Percentiles rank a stretch among this genome's conserved stretches.
These are phyloP conservation scores for Perca flavescens DNA, from an alignment of 2,113 vertebrate species.

Conservation along the genomic window DNA sequence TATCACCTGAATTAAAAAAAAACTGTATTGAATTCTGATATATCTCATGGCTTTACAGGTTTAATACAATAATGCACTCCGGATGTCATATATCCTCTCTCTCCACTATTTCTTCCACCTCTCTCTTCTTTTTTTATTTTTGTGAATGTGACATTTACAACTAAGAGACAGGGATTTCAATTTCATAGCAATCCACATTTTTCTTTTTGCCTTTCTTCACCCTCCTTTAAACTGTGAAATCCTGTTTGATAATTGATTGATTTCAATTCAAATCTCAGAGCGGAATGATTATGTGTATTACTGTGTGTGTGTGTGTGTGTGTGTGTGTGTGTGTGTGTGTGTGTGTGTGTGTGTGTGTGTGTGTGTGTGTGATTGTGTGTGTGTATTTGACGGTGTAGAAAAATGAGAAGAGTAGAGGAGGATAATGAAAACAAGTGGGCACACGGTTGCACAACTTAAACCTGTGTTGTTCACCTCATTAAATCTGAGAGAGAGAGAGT, in stretches of 20 bases:
- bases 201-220: slow-evolving; percentile 42
- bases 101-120: slow-evolving; percentile 12
- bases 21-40: not conserved
- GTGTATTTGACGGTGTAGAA: not conserved
- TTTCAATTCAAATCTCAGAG: slow-evolving; percentile 65
- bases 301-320: slow-evolving; percentile 14
- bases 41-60: not conserved
- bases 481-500: slow-evolving; percentile 33
- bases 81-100: slow-evolving; percentile 18
- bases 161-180: slow-evolving; percentile 55
- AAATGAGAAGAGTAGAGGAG: slow-evolving; percentile 30
- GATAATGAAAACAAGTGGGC: slow-evolving; percentile 9
- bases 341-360: slow-evolving; percentile 19
- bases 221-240: slow-evolving; percentile 72
- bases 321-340: slow-evolving; percentile 30
- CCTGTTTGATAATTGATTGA: slow-evolving; percentile 69
- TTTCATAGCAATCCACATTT: slow-evolving; percentile 52
- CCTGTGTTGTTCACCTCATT: slow-evolving; percentile 54
- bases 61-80: slow-evolving; percentile 24
- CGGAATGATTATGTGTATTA: slow-evolving; percentile 43
- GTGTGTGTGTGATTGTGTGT: slow-evolving; percentile 27
- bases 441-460: slow-evolving; percentile 28
- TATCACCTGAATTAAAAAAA: too few relatives aligned
- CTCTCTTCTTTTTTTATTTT: slow-evolving; percentile 16
- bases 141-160: slow-evolving; percentile 53